Base-by-base conservation (phyloP, 92 coral and sea anemone species). In the Zoanthus sociatus region DNA sequence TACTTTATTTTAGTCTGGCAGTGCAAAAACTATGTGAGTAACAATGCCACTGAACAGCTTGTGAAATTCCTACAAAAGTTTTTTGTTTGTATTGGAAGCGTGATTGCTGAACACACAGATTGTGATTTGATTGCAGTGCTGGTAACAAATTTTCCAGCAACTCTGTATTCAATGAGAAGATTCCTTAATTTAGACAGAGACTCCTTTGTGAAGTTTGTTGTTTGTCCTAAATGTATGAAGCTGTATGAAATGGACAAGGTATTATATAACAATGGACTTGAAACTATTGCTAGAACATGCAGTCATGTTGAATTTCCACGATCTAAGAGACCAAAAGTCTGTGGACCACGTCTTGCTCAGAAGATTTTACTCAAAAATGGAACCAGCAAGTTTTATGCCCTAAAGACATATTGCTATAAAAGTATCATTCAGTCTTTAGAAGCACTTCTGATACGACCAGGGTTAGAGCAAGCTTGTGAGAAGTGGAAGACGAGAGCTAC, bases 211-310 rank as follows among this genome's bases (percentile, higher is more conserved):
- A 50, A 63, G 33, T 50, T 50, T 50, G 55, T 50, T 50, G 55
- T 50, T 50, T 50, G 55, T 50, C 55, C 55, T 50, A 70, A 70
- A 32, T 70, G 75, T 33, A 70, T 33, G 33, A 70, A 70, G 45
- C 75, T 70, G 75, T 70, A 70, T 70, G 75, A 18, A 21, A 70
- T 70, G 75, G 75, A 70, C 75, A 70, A 70, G 33, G 33, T 70
- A 16, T 70, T 70, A 32, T 70, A 21, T 21, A 70, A 70, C 45
- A 70, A 70, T 70, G 75, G 75, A 32, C 31, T 11, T 21, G 46
- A 70, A 70, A 70, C 75, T 32, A 13, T 32, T 21, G 75, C 46
- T 3, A 70, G 15, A 21, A 70, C 75, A 26, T 70, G 75, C 33
- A 70, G 42, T 70, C 75, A 70, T 71, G 44, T 71, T 32, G 76